Evolutionary conservation across 2,888 invertebrate genomes (phyloP).

Genomic region (Parthenolecanium corni): DNA sequence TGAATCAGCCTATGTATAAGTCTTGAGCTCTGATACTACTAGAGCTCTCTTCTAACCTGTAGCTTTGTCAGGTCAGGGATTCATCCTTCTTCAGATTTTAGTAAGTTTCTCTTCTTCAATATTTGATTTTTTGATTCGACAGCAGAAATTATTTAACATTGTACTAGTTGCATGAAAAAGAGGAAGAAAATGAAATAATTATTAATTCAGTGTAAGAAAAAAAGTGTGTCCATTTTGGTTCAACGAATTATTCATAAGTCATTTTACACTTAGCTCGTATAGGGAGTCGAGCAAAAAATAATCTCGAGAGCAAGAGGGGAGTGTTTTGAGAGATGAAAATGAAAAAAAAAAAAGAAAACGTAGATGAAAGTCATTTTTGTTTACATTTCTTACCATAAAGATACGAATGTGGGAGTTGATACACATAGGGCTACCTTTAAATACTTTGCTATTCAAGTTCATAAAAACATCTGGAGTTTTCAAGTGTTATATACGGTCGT

Average conservation of each 20-base stretch:
- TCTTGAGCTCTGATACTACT: too few species aligned
- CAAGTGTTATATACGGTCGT: constrained; percentile 18
- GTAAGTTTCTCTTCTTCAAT: too few species aligned
- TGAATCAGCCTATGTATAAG: too few species aligned
- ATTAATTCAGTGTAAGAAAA: constrained; percentile 8
- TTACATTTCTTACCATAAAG: constrained; percentile 16
- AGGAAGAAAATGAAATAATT: constrained; percentile 19
- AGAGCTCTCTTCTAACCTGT: too few species aligned
- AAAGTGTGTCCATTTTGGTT: background rate
- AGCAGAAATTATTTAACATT: too few species aligned
- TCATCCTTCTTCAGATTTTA: too few species aligned
- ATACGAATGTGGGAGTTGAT: constrained; percentile 24
- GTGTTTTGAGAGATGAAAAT: constrained; percentile 1
- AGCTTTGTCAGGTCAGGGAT: too few species aligned
- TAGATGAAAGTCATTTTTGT: constrained; percentile 26
- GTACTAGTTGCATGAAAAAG: background rate
- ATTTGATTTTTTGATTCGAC: too few species aligned
- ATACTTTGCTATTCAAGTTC: constrained; percentile 21
- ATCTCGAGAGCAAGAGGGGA: too few species aligned
- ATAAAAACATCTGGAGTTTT: constrained; percentile 22
- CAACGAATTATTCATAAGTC: constrained; percentile 13
- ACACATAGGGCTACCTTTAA: constrained; percentile 20
- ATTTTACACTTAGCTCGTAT: constrained; percentile 7
- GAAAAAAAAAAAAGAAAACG: background rate
- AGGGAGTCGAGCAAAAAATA: background rate